Percentiles rank a stretch among this genome's conserved stretches.
phyloP scores from a whole-genome alignment of 2,888 invertebrate genomes.

The Strigamia crassipes region DNA sequence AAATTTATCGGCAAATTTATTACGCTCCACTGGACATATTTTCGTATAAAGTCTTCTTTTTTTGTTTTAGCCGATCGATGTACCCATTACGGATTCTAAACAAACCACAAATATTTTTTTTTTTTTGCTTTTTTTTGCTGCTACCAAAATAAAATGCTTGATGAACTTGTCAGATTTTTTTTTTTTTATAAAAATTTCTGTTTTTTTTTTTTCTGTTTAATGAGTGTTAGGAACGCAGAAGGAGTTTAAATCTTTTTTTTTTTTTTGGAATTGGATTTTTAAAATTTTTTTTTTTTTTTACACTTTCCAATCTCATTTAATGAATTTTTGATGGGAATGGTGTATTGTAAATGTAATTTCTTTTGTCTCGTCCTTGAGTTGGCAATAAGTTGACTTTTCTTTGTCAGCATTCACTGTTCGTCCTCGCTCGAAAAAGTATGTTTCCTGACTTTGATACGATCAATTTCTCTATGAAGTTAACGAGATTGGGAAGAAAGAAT shows the following conservation, averaged over 20 bases:
- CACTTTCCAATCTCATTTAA: neutral
- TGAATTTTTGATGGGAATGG: neutral
- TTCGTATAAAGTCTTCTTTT: constrained; percentile 36
- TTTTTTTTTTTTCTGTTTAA: no score
- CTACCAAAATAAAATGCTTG: no score
- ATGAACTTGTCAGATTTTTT: no score
- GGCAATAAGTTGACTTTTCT: constrained; percentile 21
- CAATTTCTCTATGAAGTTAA: constrained; percentile 21
- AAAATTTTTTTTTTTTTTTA: no score
- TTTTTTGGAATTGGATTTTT: neutral
- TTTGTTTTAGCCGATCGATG: constrained; percentile 1
- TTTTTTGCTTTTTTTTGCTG: no score
- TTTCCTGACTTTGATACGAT: constrained; percentile 21
- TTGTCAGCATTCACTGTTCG: constrained; percentile 21
- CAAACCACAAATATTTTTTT: neutral
- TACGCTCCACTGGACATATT: constrained; percentile 44
- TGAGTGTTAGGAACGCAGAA: neutral
- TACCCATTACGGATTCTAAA: neutral
- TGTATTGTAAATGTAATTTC: constrained; percentile 21
- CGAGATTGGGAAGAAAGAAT: constrained; percentile 15
- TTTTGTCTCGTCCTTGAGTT: constrained; percentile 11
- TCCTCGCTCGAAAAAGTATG: constrained; percentile 4
- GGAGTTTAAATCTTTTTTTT: neutral
- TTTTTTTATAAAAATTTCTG: no score
- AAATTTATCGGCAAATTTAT: constrained; percentile 47